Evolutionary conservation across 2,888 invertebrate genomes (phyloP), one percentile per base, ranked within the genome.

Genomic region (Frankliniella intonsa): DNA sequence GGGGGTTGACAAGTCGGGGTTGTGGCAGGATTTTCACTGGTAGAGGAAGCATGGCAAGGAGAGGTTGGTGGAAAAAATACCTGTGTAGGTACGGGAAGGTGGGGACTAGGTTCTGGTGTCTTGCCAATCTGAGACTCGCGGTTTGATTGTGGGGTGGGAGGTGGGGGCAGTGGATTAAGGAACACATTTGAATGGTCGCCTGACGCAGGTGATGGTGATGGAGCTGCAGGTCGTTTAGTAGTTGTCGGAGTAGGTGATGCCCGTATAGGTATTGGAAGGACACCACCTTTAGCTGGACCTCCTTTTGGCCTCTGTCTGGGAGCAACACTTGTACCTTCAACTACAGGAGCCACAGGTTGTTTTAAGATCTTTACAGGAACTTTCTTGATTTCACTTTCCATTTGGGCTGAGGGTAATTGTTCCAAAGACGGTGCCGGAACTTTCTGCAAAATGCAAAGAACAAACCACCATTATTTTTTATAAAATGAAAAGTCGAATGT

Each of bases 261-360:
- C 12, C 83, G 82, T 9, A 82, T 81, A 19, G 83, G 83, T 3
- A 83, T 82, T n/a, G 82, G 80, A 11, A 83, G 81, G 62, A 81
- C 82, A 10, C 83, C 83, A 76, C 81, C 83, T n/a, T 76, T 82
- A 76, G 84, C 80, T 50, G 84, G 85, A n/a, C 49, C 87, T 51
- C 92, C 94, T 87, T 95, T 95, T 14, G 96, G 96, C 85, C 96
- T 89, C 87, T 95, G 95, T 81, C 95, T 89, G 5, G 95, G 95
- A 81, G 93, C 94, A 49, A 96, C 95, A 84, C 94, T 94, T 3
- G 96, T 96, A 82, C 93, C 93, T 86, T 94, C 93, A 12, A 87
- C 85, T 7, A 90, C 85, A 3, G 90, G 87, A 17, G 88, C 86
- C 7, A 90, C 87, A 50, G 90, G 88, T 85, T 89, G 88, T 50